Evolutionary conservation across 2,888 invertebrate species (phyloP).

Genomic region (Chalcosyrphus nemorum): DNA sequence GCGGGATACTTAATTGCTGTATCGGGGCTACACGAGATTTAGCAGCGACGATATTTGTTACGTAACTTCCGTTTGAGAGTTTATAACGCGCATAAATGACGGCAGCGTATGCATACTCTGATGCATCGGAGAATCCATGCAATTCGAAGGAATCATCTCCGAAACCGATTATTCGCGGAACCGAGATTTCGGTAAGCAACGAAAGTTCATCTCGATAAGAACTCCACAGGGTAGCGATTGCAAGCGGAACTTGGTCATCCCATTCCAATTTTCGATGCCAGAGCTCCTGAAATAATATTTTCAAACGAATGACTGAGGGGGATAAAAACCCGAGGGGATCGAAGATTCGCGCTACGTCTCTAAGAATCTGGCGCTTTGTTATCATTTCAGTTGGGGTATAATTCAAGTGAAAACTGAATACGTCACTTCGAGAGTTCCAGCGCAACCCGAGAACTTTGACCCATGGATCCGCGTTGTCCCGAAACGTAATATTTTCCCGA

Average conservation of each 20-base stretch:
- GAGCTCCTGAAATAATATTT: slow-evolving; percentile 29
- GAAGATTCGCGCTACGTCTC: slow-evolving; percentile 15
- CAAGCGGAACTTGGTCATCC: background rate
- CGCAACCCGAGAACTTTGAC: background rate
- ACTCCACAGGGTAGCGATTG: slow-evolving; percentile 59
- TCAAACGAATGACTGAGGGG: background rate
- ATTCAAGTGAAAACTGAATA: slow-evolving; percentile 1
- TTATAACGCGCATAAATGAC: slow-evolving; percentile 19
- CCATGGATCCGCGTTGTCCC: background rate
- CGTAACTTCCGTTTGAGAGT: slow-evolving; percentile 3
- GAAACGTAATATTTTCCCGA: background rate
- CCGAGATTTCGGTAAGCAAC: background rate
- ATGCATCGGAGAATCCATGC: slow-evolving; percentile 43
- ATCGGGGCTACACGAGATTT: slow-evolving; percentile 22
- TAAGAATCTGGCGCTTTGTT: background rate
- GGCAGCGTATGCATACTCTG: slow-evolving; percentile 15
- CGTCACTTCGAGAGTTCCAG: background rate
- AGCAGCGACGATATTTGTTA: slow-evolving; percentile 24
- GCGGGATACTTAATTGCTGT: slow-evolving; percentile 17
- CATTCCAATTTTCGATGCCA: slow-evolving; percentile 5
- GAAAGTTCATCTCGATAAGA: slow-evolving; percentile 15
- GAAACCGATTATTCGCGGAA: background rate
- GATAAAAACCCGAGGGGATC: slow-evolving; percentile 6
- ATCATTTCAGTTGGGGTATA: background rate
- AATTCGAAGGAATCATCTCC: slow-evolving; percentile 6